A percentile compares a stretch with the other conserved stretches of the same genome.
Conservation (phyloP, 2,888 invertebrate species). For the Hydraecia micacea region DNA sequence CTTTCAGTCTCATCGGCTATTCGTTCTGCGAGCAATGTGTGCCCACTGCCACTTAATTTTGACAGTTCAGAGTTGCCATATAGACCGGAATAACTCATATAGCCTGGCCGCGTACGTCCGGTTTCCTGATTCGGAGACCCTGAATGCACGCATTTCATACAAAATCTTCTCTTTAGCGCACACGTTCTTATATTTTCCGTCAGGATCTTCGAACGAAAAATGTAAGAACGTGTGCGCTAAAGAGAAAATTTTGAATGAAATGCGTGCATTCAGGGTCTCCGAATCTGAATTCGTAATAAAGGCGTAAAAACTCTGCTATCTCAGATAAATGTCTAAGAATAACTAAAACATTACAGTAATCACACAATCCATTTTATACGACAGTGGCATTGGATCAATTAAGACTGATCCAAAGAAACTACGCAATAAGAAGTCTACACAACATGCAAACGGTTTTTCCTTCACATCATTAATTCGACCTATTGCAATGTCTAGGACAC, state of each 20-base stretch:
- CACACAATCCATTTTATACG: neutral
- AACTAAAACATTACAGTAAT: constrained; percentile 8
- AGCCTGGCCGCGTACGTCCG: too few relatives aligned
- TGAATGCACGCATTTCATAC: too few relatives aligned
- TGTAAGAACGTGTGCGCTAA: too few relatives aligned
- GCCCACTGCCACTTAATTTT: neutral
- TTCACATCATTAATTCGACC: constrained; percentile 62
- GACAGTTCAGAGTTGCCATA: neutral
- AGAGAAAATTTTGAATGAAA: too few relatives aligned
- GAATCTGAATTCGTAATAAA: too few relatives aligned
- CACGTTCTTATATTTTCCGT: too few relatives aligned
- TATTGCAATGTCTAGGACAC: constrained; percentile 58
- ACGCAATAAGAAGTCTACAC: constrained; percentile 12
- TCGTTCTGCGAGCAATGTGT: neutral
- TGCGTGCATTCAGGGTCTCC: too few relatives aligned
- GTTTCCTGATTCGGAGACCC: too few relatives aligned
- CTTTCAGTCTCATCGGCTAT: neutral
- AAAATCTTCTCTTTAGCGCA: too few relatives aligned
- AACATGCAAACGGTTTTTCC: constrained; percentile 22
- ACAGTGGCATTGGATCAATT: constrained; percentile 16
- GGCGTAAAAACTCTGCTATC: neutral
- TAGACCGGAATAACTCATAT: too few relatives aligned
- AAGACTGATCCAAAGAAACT: constrained; percentile 19
- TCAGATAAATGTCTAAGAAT: constrained; percentile 10
- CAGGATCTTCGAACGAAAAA: too few relatives aligned